These are phyloP conservation scores for Thalassarche chlororhynchos DNA, from an alignment of 2,113 vertebrate genomes.

Conservation along the genomic window DNA sequence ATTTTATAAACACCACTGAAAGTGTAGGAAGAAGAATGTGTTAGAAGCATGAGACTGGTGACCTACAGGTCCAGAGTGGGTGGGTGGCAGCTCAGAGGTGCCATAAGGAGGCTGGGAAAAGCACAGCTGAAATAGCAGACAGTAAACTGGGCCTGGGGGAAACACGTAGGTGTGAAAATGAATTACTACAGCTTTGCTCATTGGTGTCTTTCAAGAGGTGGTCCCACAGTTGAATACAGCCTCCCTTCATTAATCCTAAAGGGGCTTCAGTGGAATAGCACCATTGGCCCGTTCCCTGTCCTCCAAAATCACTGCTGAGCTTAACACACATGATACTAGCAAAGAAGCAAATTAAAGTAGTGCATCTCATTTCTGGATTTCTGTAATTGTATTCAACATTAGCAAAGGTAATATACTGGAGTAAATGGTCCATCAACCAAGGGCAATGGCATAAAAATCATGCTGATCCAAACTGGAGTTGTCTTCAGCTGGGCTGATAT, in stretches of 20 bases:
- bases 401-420: background rate
- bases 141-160: background rate
- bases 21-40: background rate
- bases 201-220: background rate
- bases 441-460: background rate
- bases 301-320: background rate
- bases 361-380: background rate
- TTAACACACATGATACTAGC: background rate
- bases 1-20: background rate
- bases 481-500: background rate
- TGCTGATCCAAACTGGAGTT: background rate
- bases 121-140: background rate
- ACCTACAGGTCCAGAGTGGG: background rate
- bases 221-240: background rate
- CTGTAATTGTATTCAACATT: background rate
- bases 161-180: background rate
- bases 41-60: background rate
- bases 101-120: background rate
- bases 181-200: background rate
- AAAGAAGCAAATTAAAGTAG: background rate
- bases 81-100: background rate
- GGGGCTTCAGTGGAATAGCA: background rate
- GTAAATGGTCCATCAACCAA: background rate
- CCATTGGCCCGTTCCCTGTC: background rate
- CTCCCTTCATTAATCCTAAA: background rate